Evolutionary conservation across 2,888 invertebrate genomes (phyloP), one percentile per base, ranked within the genome.

Genomic region (Agonopterix alstromeriana): DNA sequence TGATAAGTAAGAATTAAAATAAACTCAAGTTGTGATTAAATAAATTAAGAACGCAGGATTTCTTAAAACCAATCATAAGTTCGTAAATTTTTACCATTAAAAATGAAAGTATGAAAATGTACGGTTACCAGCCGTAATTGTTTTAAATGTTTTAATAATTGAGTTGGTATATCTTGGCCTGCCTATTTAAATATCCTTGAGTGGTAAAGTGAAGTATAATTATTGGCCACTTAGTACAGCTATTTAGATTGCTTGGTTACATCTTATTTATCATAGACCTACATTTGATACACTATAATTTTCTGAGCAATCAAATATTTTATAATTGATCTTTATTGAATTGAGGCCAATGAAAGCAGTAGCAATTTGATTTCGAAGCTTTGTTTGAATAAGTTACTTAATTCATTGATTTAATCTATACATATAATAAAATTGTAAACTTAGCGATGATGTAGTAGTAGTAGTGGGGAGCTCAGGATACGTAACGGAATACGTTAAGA

Each of bases 291-390:
- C 52, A 44, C 47, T 51, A 54, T 58, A 57, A 61, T 65, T 47
- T 45, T n/a, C 62, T 27, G 48, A 46, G 48, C 51, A 48, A 35
- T 42, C 47, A 47, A 45, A 52, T 58, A 51, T 40, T 48, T 50
- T 51, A 41, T 40, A 42, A 44, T 40, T 42, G 36, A 45, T 50
- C 46, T 42, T 27, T 41, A 10, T 27, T n/a, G 46, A 27, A 27
- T 36, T 44, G 48, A 68, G 67, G 64, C 60, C 60, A 65, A 58
- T 50, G 65, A 68, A 67, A 71, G 54, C 27, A 27, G 7, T 27
- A 71, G 54, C 27, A 27, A 27, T 27, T 27, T 27, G 27, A 27
- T 27, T 27, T 27, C 5, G 27, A 27, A 27, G 27, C 27, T 27
- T 27, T 27, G 27, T 27, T 27, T 27, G 27, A 27, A 0, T 27